These are phyloP conservation scores for Carabus problematicus DNA, from an alignment of 2,888 invertebrate genomes.

Conservation along the genomic window DNA sequence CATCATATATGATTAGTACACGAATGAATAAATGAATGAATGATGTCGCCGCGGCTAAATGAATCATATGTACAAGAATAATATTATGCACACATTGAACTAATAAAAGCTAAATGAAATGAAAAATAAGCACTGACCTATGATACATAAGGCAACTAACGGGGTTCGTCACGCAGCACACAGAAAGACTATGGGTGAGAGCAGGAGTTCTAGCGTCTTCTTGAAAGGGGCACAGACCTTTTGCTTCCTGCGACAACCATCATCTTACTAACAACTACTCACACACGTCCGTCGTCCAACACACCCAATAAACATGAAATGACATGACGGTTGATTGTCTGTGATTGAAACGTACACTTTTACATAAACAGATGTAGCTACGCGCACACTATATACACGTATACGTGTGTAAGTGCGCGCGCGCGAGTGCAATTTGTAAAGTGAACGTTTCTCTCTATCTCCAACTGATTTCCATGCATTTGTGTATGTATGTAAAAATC, in stretches of 20 bases:
- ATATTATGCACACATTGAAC: constrained; percentile 9
- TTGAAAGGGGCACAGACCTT: constrained; percentile 77
- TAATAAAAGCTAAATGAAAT: constrained; percentile 47
- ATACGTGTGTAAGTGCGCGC: too few species aligned
- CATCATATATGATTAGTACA: constrained; percentile 17
- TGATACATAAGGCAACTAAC: constrained; percentile 49
- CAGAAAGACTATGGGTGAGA: constrained; percentile 80
- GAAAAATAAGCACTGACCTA: constrained; percentile 58
- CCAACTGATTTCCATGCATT: constrained; percentile 42
- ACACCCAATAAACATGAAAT: not conserved
- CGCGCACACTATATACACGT: too few species aligned
- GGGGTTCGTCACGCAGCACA: constrained; percentile 68
- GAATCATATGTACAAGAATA: not conserved
- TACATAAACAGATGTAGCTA: too few species aligned
- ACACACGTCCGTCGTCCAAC: not conserved
- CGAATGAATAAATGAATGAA: not conserved
- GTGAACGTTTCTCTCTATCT: constrained; percentile 15
- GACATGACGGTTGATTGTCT: constrained; percentile 39
- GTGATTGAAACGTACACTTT: not conserved
- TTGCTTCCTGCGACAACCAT: constrained; percentile 66
- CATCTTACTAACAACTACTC: constrained; percentile 56
- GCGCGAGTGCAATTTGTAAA: not conserved
- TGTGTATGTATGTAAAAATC: constrained; percentile 17
- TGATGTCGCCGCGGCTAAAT: not conserved
- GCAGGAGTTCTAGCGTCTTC: constrained; percentile 77